Conservation (phyloP, 2,797 vertebrate genomes). For the Tokudaia muenninki region DNA sequence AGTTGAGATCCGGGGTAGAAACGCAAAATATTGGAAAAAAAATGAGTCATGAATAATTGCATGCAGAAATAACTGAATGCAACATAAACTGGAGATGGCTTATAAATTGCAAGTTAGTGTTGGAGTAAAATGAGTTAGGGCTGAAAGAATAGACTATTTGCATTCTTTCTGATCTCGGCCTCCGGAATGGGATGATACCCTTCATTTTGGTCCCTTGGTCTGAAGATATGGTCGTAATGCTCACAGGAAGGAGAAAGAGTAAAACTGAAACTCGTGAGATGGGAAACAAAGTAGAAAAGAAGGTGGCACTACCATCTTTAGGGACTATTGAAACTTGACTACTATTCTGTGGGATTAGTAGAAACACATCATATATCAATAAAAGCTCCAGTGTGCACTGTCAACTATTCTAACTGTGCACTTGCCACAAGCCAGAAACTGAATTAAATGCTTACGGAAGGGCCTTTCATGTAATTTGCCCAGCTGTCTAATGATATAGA, state of each 20-base stretch:
- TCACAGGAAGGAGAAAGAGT: neutral
- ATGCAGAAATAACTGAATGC: neutral
- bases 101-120: neutral
- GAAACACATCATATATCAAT: neutral
- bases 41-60: neutral
- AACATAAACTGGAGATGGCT: neutral
- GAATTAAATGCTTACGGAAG: neutral
- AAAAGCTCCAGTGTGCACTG: neutral
- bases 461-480: slow-evolving; percentile 29
- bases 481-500: neutral
- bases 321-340: neutral
- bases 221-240: neutral
- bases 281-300: neutral
- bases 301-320: neutral
- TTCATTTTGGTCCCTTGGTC: neutral
- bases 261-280: neutral
- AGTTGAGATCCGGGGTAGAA: neutral
- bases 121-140: neutral
- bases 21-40: neutral
- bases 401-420: neutral
- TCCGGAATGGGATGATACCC: neutral
- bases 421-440: neutral
- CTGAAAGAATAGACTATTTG: neutral
- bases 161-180: neutral
- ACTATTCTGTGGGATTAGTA: neutral